These are phyloP conservation scores for Saimiri boliviensis DNA, from an alignment of 2,113 vertebrate genomes.

Conservation along the genomic window DNA sequence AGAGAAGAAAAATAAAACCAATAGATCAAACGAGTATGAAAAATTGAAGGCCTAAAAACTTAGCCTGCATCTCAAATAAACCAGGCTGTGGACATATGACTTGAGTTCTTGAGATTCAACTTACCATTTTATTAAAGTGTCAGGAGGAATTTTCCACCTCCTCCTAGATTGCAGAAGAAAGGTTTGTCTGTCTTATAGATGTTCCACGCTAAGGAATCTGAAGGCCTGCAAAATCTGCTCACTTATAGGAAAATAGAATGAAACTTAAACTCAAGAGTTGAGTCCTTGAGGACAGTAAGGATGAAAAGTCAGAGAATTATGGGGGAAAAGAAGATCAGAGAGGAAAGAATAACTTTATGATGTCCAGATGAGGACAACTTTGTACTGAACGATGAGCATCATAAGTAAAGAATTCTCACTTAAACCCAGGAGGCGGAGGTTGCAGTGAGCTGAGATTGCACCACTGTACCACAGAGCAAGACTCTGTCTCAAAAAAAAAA, in stretches of 20 bases:
- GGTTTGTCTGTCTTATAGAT: background rate
- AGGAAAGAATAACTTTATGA: background rate
- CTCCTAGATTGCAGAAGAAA: background rate
- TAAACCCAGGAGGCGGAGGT: too few relatives aligned
- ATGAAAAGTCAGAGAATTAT: background rate
- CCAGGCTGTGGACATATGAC: background rate
- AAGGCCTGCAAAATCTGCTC: background rate
- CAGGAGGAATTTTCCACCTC: background rate
- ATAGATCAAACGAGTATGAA: background rate
- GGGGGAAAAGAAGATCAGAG: background rate
- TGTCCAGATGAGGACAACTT: background rate
- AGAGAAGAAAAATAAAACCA: slow-evolving; percentile 39
- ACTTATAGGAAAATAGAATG: background rate
- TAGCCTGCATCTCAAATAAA: background rate
- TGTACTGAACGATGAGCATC: background rate
- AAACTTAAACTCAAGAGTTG: background rate
- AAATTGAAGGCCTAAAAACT: slow-evolving; percentile 3
- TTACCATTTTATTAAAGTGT: background rate
- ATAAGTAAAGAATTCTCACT: background rate
- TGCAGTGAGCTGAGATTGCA: too few relatives aligned
- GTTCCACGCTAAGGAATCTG: background rate
- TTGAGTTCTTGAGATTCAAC: background rate
- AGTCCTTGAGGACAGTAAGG: background rate
- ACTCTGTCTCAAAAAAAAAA: too few relatives aligned
- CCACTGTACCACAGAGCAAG: too few relatives aligned